phyloP scores from a whole-genome alignment of 2,888 invertebrate genomes.

The Phortica magna region DNA sequence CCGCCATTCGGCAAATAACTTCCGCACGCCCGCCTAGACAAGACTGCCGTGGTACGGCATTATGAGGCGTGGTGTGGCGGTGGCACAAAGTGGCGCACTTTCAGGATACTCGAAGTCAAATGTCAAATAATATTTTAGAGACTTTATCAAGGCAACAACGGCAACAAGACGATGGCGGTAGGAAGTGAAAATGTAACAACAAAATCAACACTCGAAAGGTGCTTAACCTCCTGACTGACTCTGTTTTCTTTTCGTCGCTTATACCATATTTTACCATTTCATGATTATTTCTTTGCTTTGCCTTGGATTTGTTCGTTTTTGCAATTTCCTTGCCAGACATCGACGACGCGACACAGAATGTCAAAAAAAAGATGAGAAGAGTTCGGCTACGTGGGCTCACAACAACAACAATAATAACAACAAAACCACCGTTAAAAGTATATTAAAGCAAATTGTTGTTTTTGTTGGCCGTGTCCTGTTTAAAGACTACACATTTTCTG shows the following conservation, averaged over 20 bases:
- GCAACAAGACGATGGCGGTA: background rate
- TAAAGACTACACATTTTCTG: too few species aligned
- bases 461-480: too few species aligned
- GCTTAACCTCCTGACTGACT: constrained; percentile 36
- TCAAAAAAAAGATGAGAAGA: constrained; percentile 50
- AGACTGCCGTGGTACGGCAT: background rate
- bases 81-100: background rate
- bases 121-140: constrained; percentile 22
- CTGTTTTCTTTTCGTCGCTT: constrained; percentile 2
- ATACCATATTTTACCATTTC: background rate
- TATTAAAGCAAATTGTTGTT: too few species aligned
- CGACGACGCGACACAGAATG: constrained; percentile 38
- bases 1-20: constrained; percentile 22
- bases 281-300: background rate
- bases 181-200: constrained; percentile 18
- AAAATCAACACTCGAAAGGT: constrained; percentile 33
- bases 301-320: constrained; percentile 51
- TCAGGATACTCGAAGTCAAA: constrained; percentile 9
- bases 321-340: constrained; percentile 70
- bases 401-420: background rate
- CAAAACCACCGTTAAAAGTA: too few species aligned
- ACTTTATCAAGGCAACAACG: constrained; percentile 26
- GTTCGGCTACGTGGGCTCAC: background rate
- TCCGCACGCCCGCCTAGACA: background rate
- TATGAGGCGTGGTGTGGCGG: background rate